A percentile compares a stretch with the other conserved stretches of the same genome.
Conservation (phyloP, 2,888 invertebrate genomes). For the Uropetala carovei region DNA sequence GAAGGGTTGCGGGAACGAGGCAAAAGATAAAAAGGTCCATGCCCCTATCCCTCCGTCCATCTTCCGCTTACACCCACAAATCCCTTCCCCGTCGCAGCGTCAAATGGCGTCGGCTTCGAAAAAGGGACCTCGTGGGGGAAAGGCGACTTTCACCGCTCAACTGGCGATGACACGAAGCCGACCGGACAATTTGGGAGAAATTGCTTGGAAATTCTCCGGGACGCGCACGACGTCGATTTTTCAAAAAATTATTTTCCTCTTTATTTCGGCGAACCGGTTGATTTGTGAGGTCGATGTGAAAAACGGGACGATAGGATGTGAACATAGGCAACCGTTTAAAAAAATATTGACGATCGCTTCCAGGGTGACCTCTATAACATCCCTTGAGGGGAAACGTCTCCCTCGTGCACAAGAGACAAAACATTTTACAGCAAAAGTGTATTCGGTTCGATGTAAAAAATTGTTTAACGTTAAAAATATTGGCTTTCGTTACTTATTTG, state of each 20-base stretch:
- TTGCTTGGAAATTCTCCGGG: neutral
- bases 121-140: no score
- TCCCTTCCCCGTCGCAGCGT: no score
- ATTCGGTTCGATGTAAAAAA: no score
- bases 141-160: neutral
- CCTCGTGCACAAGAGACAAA: no score
- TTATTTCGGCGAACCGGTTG: neutral
- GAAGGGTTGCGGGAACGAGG: neutral
- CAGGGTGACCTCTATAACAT: neutral
- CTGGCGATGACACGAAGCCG: neutral
- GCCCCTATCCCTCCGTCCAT: no score
- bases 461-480: no score
- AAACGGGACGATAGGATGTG: neutral
- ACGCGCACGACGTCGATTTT: neutral
- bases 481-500: no score
- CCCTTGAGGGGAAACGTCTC: neutral
- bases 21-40: no score
- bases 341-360: neutral
- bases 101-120: no score
- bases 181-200: neutral
- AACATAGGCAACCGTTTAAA: neutral
- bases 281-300: slow-evolving; percentile 11
- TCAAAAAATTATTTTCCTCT: neutral
- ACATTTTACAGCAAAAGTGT: no score
- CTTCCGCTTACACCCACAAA: no score